Base-by-base conservation (phyloP, 1,140 invertebrate species). In the Listronotus oregonensis region DNA sequence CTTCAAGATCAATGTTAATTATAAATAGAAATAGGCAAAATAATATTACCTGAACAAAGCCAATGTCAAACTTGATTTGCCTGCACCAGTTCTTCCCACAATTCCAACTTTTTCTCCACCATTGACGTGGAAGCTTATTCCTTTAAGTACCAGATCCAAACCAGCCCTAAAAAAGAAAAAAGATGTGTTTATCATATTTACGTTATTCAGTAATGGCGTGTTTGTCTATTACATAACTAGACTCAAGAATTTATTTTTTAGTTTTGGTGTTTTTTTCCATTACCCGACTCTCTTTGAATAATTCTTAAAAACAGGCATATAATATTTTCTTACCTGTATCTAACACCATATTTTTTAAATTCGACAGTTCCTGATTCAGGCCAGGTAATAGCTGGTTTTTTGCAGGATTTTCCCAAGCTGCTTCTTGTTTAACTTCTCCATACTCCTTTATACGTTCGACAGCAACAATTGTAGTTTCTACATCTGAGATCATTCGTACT, bases 361-460 rank as follows among this genome's bases (percentile, higher is more conserved):
- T 84, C 82, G 9, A 96, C 86, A 9, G 79, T 77, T 46, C 94
- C 94, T 0, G 83, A 78, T 11, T 79, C 75, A 1, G 94, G 94
- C 94, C 94, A 96, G 40, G 85, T 79, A 34, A 77, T 73, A 0
- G 84, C 75, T 27, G 84, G 84, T 51, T 82, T 80, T 42, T 79
- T 83, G 83, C 80, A 3, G 83, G 71, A 42, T 87, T 82, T 42
- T 87, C 85, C 91, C 90, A 92, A 7, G 85, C 73, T 11, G 90
- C 89, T 82, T 93, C 89, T 80, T 87, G 81, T 10, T 79, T 75
- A n/a, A 90, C 92, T 78, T 97, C 93, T 1, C 91, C 88, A 76
- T 98, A 98, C 76, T 98, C 96, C 77, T 95, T 96, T 67, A 99
- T 95, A 80, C 97, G 88, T 80, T 99, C 97, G 2, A 98, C 95